A percentile compares a stretch with the other conserved stretches of the same genome.
Evolutionary conservation across 2,113 vertebrate species (phyloP).

Genomic region (Neomonachus schauinslandi): DNA sequence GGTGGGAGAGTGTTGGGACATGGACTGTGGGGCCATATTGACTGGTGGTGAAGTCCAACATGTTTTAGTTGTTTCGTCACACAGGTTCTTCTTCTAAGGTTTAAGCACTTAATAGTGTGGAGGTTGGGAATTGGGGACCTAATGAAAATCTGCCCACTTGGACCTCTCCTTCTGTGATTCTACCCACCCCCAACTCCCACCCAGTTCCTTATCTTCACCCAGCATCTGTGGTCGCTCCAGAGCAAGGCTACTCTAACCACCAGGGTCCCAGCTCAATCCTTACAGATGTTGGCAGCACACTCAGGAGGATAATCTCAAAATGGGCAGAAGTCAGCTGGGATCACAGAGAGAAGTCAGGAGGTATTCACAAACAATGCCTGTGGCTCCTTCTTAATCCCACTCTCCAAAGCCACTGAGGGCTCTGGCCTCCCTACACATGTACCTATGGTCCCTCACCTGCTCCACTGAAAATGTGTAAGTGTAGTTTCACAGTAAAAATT

Average conservation of each 20-base stretch:
- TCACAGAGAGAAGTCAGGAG: background rate
- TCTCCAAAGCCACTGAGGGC: too few relatives aligned
- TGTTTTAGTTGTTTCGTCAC: background rate
- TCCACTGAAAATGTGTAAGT: background rate
- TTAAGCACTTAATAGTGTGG: background rate
- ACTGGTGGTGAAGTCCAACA: too few relatives aligned
- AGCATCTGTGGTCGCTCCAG: background rate
- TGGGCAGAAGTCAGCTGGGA: background rate
- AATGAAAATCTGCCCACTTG: background rate
- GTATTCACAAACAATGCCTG: background rate
- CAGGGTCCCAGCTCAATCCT: background rate
- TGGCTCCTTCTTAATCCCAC: background rate
- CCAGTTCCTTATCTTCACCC: background rate
- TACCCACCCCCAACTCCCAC: background rate
- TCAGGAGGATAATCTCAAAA: background rate
- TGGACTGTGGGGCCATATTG: too few relatives aligned
- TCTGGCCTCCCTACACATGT: background rate
- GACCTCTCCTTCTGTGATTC: background rate
- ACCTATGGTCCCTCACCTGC: background rate
- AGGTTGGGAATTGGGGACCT: background rate
- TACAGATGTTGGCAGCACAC: background rate
- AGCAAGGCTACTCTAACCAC: background rate
- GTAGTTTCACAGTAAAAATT: background rate
- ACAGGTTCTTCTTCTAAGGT: background rate
- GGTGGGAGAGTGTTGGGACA: background rate